phyloP scores from a whole-genome alignment of 2,888 invertebrate genomes.

The Microchrysa polita region DNA sequence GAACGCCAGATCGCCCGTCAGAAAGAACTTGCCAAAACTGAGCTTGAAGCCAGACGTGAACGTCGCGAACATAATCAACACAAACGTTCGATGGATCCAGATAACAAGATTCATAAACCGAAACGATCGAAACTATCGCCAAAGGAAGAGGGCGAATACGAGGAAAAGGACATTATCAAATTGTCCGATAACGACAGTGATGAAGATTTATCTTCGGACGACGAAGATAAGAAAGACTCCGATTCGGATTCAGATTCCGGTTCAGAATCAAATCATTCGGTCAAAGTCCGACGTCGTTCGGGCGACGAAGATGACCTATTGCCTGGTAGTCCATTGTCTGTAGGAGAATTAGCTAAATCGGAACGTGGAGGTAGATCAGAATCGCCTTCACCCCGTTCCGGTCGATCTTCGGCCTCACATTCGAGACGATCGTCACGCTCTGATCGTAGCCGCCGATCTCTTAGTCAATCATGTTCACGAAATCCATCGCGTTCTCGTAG shows the following conservation, averaged over 20 bases:
- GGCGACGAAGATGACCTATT: slow-evolving; percentile 60
- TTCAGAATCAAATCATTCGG: slow-evolving; percentile 61
- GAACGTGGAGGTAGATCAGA: slow-evolving; percentile 59
- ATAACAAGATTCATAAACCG: slow-evolving; percentile 56
- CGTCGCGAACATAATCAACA: slow-evolving; percentile 65
- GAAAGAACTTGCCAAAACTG: slow-evolving; percentile 78
- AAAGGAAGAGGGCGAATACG: slow-evolving; percentile 54
- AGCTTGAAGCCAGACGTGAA: slow-evolving; percentile 77
- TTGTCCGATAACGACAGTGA: slow-evolving; percentile 62
- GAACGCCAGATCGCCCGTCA: slow-evolving; percentile 80
- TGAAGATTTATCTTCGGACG: slow-evolving; percentile 60
- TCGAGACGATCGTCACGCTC: slow-evolving; percentile 49
- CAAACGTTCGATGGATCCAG: slow-evolving; percentile 52
- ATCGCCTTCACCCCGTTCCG: slow-evolving; percentile 51
- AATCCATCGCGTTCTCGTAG: slow-evolving; percentile 40
- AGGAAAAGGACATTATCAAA: slow-evolving; percentile 51
- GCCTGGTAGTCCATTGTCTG: slow-evolving; percentile 67
- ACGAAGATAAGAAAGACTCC: slow-evolving; percentile 64
- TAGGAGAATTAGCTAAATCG: slow-evolving; percentile 66
- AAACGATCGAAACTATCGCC: slow-evolving; percentile 51
- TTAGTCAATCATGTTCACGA: slow-evolving; percentile 41
- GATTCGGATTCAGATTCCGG: slow-evolving; percentile 68
- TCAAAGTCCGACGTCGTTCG: slow-evolving; percentile 58
- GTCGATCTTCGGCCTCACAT: slow-evolving; percentile 7
- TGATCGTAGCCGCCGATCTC: slow-evolving; percentile 30